Base-by-base conservation (phyloP, 2,113 vertebrate genomes). In the Podarcis muralis region DNA sequence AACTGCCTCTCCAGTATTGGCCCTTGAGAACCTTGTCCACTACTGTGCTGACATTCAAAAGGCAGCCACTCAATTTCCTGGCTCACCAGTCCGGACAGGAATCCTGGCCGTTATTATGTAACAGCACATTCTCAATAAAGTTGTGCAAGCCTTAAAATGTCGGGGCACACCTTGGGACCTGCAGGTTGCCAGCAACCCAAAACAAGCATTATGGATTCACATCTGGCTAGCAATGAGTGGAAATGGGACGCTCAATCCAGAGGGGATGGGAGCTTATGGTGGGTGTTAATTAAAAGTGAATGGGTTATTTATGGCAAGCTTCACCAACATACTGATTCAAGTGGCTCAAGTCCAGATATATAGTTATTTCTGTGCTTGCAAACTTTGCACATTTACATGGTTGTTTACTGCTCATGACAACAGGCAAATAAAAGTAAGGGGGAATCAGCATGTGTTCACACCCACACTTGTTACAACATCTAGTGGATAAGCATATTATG, bases 1-100 rank as follows among this genome's bases (percentile, higher is more conserved):
- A 88, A 68, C 53, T 84, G 35, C 62, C 22, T 88, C 1, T 85
- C 90, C 88, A 80, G 40, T 59, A 53, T 62, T 85, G 27, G 12
- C 20, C 71, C 27, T 35, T 59, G 74, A 84, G 84, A 90, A 77
- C 18, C 8, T 83, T 89, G 16, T 86, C 35, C 59, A 81, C 62
- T 75, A 81, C 68, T 37, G 20, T 27, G 75, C 8, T n/a, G 5
- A 87, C 75, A 88, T 91, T 92, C 86, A 93, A 71, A 62, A 71
- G 91, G 72, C 5, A 92, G 85, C 43, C 72, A 85, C 91, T 93
- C 65, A 87, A 90, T 94, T 92, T 94, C 91, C 87, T 88, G 86
- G 35, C 84, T 95, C 74, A 92, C 7, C n/a, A 90, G 40, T 69
- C 74, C 92, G 65, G 25, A 86, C 68, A 89, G 53, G 90, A 93